Percentiles rank a stretch among this genome's conserved stretches.
Conservation (phyloP, 1,140 invertebrate species). For the Tenebrio molitor region DNA sequence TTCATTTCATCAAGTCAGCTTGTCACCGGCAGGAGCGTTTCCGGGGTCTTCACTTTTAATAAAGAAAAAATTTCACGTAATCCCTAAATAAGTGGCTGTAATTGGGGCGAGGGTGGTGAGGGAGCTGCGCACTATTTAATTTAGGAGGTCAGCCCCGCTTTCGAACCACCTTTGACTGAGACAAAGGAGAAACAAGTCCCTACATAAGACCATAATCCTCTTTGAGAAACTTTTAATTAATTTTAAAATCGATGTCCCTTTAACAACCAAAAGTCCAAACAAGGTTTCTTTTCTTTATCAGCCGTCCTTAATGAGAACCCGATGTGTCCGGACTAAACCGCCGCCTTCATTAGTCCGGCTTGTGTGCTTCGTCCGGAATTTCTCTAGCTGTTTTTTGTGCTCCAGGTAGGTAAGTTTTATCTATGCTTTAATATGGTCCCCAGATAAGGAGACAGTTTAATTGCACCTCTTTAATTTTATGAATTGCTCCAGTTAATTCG, state of each 20-base stretch:
- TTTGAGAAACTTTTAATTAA: constrained; percentile 54
- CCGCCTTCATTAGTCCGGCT: constrained; percentile 25
- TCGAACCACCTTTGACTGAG: constrained; percentile 19
- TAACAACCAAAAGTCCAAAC: constrained; percentile 46
- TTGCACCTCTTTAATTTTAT: constrained; percentile 41
- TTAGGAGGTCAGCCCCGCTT: constrained; percentile 19
- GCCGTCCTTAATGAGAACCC: constrained; percentile 41
- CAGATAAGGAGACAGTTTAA: constrained; percentile 34
- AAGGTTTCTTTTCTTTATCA: constrained; percentile 42
- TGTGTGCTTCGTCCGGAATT: constrained; percentile 18
- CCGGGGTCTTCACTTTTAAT: constrained; percentile 4
- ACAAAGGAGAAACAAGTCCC: constrained; percentile 37
- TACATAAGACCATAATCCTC: constrained; percentile 49
- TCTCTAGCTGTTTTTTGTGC: constrained; percentile 31
- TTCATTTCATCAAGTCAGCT: constrained; percentile 16
- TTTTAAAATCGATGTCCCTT: constrained; percentile 52
- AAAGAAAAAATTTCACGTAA: constrained; percentile 9
- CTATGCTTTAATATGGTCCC: constrained; percentile 33
- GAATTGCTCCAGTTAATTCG: constrained; percentile 36
- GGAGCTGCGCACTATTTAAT: constrained; percentile 30
- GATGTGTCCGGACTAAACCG: constrained; percentile 28
- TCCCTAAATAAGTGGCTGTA: constrained; percentile 25
- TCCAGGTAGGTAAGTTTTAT: constrained; percentile 34
- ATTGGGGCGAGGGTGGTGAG: constrained; percentile 12
- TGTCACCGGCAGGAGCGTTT: neutral